Conservation (phyloP, 2,797 vertebrate genomes). For the Microcaecilia unicolor region DNA sequence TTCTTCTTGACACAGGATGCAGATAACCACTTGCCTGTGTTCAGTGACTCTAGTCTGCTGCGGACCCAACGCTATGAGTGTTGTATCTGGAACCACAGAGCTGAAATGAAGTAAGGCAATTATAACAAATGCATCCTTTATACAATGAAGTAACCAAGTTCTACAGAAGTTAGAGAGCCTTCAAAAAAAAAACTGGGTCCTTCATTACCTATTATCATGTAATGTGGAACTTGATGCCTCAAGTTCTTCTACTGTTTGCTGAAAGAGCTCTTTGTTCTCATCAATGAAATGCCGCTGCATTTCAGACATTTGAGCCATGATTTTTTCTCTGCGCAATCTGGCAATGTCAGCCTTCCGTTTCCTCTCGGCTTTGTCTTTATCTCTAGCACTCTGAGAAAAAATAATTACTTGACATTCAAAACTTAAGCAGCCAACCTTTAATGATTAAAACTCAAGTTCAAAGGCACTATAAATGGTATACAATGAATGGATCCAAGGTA, state of each 20-base stretch:
- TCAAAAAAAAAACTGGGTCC: too few relatives aligned
- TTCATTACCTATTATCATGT: conserved; percentile 61
- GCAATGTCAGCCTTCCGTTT: conserved; percentile 94
- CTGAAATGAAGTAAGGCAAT: too few relatives aligned
- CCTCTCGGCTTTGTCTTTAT: conserved; percentile 89
- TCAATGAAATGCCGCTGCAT: conserved; percentile 96
- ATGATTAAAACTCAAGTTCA: too few relatives aligned
- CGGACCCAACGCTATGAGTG: conserved; percentile 79
- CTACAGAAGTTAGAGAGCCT: too few relatives aligned
- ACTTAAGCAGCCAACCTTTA: too few relatives aligned
- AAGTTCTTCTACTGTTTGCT: conserved; percentile 81
- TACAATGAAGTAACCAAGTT: too few relatives aligned
- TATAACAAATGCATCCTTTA: too few relatives aligned
- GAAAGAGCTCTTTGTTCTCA: conserved; percentile 91
- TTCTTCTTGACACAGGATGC: conserved; percentile 94
- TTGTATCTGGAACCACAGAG: conserved; percentile 55
- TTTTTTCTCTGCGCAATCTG: conserved; percentile 81
- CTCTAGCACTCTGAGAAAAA: conserved; percentile 60
- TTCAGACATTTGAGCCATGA: conserved; percentile 97
- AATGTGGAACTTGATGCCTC: conserved; percentile 63
- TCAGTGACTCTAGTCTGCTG: conserved; percentile 61
- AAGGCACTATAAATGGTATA: too few relatives aligned
- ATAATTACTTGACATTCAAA: too few relatives aligned
- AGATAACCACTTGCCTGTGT: conserved; percentile 75
- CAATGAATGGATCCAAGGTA: too few relatives aligned